phyloP scores from a whole-genome alignment of 2,113 vertebrate genomes.

The Calyptomena viridis region DNA sequence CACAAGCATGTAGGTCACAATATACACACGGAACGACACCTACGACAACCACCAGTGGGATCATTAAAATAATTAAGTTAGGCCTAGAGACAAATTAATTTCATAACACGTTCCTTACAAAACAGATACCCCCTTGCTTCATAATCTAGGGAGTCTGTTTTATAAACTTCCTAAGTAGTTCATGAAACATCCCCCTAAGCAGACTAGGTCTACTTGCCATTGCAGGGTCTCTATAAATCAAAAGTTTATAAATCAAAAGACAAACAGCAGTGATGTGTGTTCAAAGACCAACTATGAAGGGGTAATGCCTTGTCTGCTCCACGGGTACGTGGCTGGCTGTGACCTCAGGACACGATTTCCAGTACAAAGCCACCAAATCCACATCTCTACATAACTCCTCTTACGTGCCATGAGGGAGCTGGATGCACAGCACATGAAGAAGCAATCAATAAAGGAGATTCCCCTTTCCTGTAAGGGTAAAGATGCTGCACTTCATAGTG shows the following conservation, averaged over 20 bases:
- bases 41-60: slow-evolving; percentile 40
- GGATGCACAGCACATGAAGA: background rate
- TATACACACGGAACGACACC: slow-evolving; percentile 36
- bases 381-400: background rate
- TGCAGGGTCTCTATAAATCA: background rate
- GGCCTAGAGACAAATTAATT: slow-evolving; percentile 59
- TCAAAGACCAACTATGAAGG: background rate
- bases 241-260: background rate
- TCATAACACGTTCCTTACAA: slow-evolving; percentile 39
- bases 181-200: slow-evolving; percentile 10
- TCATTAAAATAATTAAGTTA: slow-evolving; percentile 61
- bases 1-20: slow-evolving; percentile 43
- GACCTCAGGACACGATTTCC: background rate
- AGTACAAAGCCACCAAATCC: background rate
- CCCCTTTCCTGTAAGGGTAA: background rate
- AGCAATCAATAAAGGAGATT: background rate
- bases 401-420: background rate
- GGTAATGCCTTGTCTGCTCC: background rate
- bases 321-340: background rate
- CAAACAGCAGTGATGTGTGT: background rate
- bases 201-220: background rate
- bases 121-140: slow-evolving; percentile 49
- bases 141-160: slow-evolving; percentile 16
- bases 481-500: background rate
- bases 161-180: slow-evolving; percentile 32